A percentile compares a stretch with the other conserved stretches of the same genome.
These are phyloP conservation scores for Creontiades dilutus DNA, from an alignment of 2,888 invertebrate species.

Conservation along the genomic window DNA sequence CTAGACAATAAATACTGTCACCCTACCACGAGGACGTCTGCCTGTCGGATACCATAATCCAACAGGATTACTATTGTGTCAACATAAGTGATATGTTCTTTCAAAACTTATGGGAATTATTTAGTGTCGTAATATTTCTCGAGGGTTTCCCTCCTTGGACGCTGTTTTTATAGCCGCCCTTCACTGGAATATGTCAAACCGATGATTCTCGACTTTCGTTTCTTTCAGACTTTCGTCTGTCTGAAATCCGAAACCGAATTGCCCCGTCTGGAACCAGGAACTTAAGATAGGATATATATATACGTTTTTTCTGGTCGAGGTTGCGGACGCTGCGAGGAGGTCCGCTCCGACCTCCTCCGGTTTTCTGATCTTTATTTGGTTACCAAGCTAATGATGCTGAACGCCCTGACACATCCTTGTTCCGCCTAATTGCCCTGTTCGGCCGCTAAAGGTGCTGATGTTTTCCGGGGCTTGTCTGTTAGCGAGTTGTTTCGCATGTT, in stretches of 20 bases:
- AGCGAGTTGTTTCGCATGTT: background rate
- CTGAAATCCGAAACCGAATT: background rate
- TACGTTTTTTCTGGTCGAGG: background rate
- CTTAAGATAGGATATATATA: background rate
- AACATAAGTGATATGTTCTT: no score
- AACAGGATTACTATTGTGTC: no score
- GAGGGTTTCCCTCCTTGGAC: no score
- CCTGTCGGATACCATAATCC: no score
- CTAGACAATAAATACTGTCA: no score
- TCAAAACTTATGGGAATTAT: no score
- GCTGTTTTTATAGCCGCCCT: no score
- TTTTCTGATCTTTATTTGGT: constrained; percentile 61
- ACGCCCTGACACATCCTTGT: constrained; percentile 62
- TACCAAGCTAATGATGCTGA: constrained; percentile 59
- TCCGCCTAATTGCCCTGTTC: constrained; percentile 61
- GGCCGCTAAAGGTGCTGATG: background rate
- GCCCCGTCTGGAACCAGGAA: constrained; percentile 1
- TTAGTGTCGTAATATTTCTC: no score
- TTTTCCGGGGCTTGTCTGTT: background rate
- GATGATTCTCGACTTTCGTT: background rate
- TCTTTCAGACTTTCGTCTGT: background rate
- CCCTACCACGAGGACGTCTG: no score
- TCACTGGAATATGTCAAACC: no score
- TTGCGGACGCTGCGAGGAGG: constrained; percentile 12
- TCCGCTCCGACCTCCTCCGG: constrained; percentile 2